These are phyloP conservation scores for Labroides dimidiatus DNA, from an alignment of 2,797 vertebrate genomes.

Conservation along the genomic window DNA sequence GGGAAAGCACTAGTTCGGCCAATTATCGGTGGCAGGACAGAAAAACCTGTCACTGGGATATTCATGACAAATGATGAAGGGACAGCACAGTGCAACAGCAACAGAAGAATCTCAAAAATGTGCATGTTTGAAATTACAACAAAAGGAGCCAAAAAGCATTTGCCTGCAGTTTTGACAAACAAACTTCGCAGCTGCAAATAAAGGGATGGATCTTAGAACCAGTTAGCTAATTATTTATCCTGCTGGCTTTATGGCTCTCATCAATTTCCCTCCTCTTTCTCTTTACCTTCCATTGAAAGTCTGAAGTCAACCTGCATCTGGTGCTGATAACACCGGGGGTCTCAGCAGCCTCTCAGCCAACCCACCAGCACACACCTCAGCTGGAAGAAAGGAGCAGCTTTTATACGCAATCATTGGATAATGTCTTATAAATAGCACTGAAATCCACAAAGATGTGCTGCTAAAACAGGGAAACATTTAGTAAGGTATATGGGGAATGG, in stretches of 20 bases:
- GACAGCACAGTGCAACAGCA: slow-evolving; percentile 35
- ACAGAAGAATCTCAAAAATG: slow-evolving; percentile 50
- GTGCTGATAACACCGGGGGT: slow-evolving; percentile 82
- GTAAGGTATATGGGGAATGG: slow-evolving; percentile 31
- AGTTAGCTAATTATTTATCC: slow-evolving; percentile 87
- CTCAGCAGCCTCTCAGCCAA: slow-evolving; percentile 73
- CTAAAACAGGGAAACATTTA: slow-evolving; percentile 34
- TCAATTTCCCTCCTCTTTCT: slow-evolving; percentile 84
- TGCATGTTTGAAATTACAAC: slow-evolving; percentile 20
- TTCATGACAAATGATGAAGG: slow-evolving; percentile 66
- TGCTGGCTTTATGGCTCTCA: slow-evolving; percentile 85
- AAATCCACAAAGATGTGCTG: slow-evolving; percentile 60
- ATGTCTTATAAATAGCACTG: slow-evolving; percentile 69
- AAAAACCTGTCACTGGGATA: slow-evolving; percentile 67
- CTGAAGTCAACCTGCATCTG: slow-evolving; percentile 85
- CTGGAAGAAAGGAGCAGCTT: slow-evolving; percentile 62
- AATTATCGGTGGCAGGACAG: slow-evolving; percentile 72
- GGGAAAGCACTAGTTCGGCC: slow-evolving; percentile 59
- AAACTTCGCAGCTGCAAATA: slow-evolving; percentile 70
- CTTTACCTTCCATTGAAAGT: slow-evolving; percentile 84
- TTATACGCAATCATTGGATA: slow-evolving; percentile 65
- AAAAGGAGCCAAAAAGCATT: slow-evolving; percentile 24
- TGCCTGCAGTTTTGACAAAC: slow-evolving; percentile 66
- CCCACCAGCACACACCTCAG: slow-evolving; percentile 67
- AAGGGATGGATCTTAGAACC: slow-evolving; percentile 75